phyloP scores from a whole-genome alignment of 2,113 vertebrate genomes.

The Notarius quadriscutis region DNA sequence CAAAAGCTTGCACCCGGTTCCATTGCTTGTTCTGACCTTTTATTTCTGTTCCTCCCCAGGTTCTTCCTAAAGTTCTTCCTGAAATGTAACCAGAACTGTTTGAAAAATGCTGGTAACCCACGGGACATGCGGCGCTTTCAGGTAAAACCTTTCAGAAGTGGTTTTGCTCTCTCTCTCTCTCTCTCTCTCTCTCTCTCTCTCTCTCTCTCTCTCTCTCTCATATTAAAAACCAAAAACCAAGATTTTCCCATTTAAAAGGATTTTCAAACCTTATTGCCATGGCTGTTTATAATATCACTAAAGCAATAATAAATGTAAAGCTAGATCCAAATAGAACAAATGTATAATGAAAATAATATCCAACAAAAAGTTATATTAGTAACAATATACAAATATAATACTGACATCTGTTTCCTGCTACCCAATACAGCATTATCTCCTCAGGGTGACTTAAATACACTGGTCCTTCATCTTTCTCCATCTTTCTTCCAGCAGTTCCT shows the following conservation, averaged over 20 bases:
- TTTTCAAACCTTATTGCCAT: not conserved
- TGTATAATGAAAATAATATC: not conserved
- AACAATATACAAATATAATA: not conserved
- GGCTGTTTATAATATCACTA: not conserved
- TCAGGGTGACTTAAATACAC: not conserved
- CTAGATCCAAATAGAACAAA: not conserved
- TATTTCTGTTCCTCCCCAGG: slow-evolving; percentile 66
- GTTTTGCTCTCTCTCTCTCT: not conserved
- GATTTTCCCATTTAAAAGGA: not conserved
- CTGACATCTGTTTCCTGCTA: not conserved
- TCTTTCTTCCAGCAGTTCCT: not conserved
- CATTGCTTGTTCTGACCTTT: slow-evolving; percentile 53
- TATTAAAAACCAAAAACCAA: not conserved
- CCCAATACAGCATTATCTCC: not conserved
- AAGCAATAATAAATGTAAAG: not conserved
- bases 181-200: not conserved
- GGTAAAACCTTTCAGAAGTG: slow-evolving; percentile 69
- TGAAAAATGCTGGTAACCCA: slow-evolving; percentile 98
- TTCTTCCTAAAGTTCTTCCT: slow-evolving; percentile 99
- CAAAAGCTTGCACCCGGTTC: slow-evolving; percentile 16
- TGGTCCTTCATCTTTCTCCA: not conserved
- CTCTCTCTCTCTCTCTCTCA: slow-evolving; percentile 6
- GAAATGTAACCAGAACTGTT: slow-evolving; percentile 99
- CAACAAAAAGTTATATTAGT: not conserved
- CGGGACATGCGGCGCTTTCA: slow-evolving; percentile 99